These are phyloP conservation scores for Holothuria leucospilota DNA, from an alignment of 53 echinoderm and acorn worm genomes.

Conservation along the genomic window DNA sequence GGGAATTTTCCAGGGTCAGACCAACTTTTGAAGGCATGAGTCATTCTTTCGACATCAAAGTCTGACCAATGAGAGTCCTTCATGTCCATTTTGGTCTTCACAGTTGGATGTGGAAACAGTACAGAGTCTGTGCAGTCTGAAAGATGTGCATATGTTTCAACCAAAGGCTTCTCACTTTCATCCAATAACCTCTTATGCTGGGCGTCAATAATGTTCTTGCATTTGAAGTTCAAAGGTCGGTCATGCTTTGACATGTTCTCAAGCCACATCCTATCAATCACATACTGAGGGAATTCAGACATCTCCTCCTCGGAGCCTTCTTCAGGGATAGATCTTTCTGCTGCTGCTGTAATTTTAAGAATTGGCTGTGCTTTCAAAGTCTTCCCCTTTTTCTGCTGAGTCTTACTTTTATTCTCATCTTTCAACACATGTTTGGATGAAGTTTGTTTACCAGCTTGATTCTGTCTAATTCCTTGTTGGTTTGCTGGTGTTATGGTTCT, in stretches of 20 bases:
- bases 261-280: slow-evolving; percentile 78
- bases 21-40: slow-evolving; percentile 75
- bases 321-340: slow-evolving; percentile 25
- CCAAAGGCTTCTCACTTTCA: slow-evolving; percentile 61
- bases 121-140: slow-evolving; percentile 74
- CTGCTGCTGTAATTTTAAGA: slow-evolving; percentile 28
- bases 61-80: neutral
- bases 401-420: neutral
- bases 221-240: slow-evolving; percentile 90
- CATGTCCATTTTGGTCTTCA: neutral
- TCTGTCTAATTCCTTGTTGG: neutral
- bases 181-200: slow-evolving; percentile 80
- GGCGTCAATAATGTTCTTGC: slow-evolving; percentile 95
- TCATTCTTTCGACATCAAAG: slow-evolving; percentile 66
- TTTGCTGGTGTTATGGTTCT: slow-evolving; percentile 26
- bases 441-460: neutral
- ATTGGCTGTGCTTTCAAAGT: neutral
- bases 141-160: slow-evolving; percentile 89
- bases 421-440: neutral
- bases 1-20: slow-evolving; percentile 81
- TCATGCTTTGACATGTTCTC: slow-evolving; percentile 84
- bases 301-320: slow-evolving; percentile 27
- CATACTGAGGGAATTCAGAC: slow-evolving; percentile 79
- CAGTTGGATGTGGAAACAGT: slow-evolving; percentile 71
- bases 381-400: neutral